Conservation (phyloP, 2,888 invertebrate genomes). For the Boloria selene region DNA sequence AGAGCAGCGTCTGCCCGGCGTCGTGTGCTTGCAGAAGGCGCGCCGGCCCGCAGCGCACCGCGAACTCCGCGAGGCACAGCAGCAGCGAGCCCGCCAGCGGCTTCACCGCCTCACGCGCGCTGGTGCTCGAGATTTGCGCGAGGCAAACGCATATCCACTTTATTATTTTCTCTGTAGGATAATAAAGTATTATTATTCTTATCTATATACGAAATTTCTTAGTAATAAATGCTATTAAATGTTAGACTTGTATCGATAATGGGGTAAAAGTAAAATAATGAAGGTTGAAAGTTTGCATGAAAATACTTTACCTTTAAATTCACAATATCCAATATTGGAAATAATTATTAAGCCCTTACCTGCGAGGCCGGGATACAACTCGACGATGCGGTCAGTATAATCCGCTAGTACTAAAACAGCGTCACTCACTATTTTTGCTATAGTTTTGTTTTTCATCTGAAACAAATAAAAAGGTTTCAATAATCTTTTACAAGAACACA, state of each 20-base stretch:
- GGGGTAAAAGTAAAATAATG: too few relatives aligned
- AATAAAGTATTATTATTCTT: too few relatives aligned
- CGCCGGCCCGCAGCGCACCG: conserved; percentile 90
- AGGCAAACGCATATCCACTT: conserved; percentile 80
- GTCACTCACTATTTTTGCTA: conserved; percentile 93
- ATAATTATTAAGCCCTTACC: conserved; percentile 59
- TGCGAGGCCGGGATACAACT: conserved; percentile 87
- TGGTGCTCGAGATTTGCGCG: conserved; percentile 72
- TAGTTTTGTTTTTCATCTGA: conserved; percentile 90
- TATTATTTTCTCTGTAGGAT: conserved; percentile 77
- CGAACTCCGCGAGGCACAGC: conserved; percentile 96
- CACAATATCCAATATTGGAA: too few relatives aligned
- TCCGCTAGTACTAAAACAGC: conserved; percentile 90
- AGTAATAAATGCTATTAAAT: too few relatives aligned
- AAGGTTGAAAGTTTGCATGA: too few relatives aligned
- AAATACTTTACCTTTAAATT: conserved; percentile 49
- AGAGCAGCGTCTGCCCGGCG: conserved; percentile 75
- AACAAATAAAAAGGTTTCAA: conserved; percentile 55
- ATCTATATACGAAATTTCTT: too few relatives aligned
- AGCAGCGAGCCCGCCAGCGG: conserved; percentile 91
- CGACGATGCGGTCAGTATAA: conserved; percentile 87
- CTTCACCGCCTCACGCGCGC: conserved; percentile 83
- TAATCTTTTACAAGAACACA: not conserved
- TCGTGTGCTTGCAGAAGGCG: conserved; percentile 81
- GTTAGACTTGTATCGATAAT: too few relatives aligned